phyloP scores from a whole-genome alignment of 2,797 vertebrate species.

The Amblyopsis hoosieri region DNA sequence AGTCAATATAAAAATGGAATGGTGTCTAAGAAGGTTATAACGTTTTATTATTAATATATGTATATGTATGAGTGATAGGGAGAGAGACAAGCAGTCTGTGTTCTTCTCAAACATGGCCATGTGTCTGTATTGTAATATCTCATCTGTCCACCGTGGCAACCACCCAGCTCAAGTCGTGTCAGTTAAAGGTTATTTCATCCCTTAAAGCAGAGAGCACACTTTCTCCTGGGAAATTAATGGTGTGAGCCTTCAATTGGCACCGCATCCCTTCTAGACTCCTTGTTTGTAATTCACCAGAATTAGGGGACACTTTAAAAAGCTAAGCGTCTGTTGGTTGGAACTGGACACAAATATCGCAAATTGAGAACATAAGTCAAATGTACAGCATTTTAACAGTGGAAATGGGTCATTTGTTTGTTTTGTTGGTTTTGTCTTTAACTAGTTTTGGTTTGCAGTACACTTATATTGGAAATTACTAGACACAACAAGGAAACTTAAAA shows the following conservation, averaged over 20 bases:
- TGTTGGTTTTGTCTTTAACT: too few species aligned
- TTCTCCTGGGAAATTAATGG: slow-evolving; percentile 82
- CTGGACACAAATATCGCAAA: too few species aligned
- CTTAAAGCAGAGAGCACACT: slow-evolving; percentile 64
- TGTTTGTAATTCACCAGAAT: slow-evolving; percentile 64
- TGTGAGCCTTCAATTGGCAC: slow-evolving; percentile 67
- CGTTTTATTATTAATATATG: neutral
- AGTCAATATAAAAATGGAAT: too few species aligned
- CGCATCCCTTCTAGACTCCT: slow-evolving; percentile 41
- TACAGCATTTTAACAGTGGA: too few species aligned
- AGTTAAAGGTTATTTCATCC: slow-evolving; percentile 79
- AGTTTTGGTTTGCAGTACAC: too few species aligned
- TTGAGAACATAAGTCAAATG: too few species aligned
- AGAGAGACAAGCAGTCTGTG: slow-evolving; percentile 26
- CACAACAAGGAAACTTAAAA: too few species aligned
- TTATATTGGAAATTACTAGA: too few species aligned
- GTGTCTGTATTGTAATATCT: slow-evolving; percentile 69
- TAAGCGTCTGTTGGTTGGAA: slow-evolving; percentile 31
- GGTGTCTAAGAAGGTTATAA: too few species aligned
- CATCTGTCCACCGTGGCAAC: slow-evolving; percentile 75
- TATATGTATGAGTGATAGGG: neutral
- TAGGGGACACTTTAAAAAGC: slow-evolving; percentile 68
- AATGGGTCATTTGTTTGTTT: too few species aligned
- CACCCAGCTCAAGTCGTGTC: slow-evolving; percentile 70
- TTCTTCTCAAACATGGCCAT: slow-evolving; percentile 43